phyloP scores from a whole-genome alignment of 1,140 invertebrate species.

The Drosophila orosa region DNA sequence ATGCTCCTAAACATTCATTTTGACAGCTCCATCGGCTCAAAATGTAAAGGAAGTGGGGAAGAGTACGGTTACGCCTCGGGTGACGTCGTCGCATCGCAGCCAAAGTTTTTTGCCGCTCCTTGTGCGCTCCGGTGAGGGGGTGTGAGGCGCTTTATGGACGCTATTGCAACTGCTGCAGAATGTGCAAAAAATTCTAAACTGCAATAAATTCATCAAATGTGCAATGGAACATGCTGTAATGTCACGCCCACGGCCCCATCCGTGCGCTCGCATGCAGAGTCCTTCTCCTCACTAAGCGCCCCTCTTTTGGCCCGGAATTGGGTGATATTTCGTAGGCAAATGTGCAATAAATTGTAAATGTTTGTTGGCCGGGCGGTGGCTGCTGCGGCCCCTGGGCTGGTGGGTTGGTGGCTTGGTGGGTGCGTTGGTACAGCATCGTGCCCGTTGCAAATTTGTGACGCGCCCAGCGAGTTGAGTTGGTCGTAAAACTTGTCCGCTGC shows the following conservation, averaged over 20 bases:
- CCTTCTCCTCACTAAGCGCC: slow-evolving; percentile 21
- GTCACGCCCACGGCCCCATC: slow-evolving; percentile 68
- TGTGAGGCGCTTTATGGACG: slow-evolving; percentile 15
- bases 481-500: slow-evolving; percentile 77
- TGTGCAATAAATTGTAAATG: slow-evolving; percentile 83
- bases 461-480: slow-evolving; percentile 51
- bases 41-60: slow-evolving; percentile 20
- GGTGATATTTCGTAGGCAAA: slow-evolving; percentile 82
- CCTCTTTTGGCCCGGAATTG: slow-evolving; percentile 60
- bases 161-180: slow-evolving; percentile 70
- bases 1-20: slow-evolving; percentile 78
- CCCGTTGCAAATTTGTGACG: slow-evolving; percentile 61
- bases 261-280: not conserved
- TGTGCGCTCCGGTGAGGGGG: slow-evolving; percentile 7
- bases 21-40: slow-evolving; percentile 72
- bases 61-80: slow-evolving; percentile 18
- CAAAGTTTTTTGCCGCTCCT: slow-evolving; percentile 41
- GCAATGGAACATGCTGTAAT: slow-evolving; percentile 83
- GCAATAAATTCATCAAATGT: slow-evolving; percentile 84
- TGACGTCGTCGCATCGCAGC: slow-evolving; percentile 42
- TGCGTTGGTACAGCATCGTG: slow-evolving; percentile 10
- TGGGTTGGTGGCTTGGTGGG: slow-evolving; percentile 1
- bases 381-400: slow-evolving; percentile 4
- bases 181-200: slow-evolving; percentile 83
- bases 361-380: slow-evolving; percentile 47